Conservation (phyloP, 2,113 vertebrate genomes). For the Xenus cinereus region DNA sequence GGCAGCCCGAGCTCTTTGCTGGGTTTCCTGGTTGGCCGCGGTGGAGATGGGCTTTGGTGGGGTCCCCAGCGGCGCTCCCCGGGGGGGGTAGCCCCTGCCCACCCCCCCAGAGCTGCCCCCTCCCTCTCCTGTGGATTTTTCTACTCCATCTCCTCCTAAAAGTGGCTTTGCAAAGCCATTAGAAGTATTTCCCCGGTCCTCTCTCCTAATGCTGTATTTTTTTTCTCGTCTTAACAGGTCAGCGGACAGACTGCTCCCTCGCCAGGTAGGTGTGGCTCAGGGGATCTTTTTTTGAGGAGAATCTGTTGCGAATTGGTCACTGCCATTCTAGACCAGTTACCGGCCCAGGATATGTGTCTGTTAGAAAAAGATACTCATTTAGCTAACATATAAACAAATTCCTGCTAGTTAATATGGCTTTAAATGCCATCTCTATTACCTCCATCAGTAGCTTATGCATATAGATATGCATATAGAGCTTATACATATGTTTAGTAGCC, state of each 20-base stretch:
- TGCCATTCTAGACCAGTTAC: neutral
- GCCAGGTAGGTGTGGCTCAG: conserved; percentile 86
- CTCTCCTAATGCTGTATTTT: neutral
- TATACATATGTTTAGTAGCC: fast-evolving
- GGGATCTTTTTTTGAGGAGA: neutral
- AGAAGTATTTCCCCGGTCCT: neutral
- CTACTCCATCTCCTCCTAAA: neutral
- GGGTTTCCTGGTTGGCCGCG: neutral
- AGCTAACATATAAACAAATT: neutral
- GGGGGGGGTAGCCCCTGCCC: neutral
- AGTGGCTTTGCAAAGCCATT: neutral
- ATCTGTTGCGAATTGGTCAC: neutral
- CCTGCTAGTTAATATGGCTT: neutral
- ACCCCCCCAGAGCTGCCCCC: neutral
- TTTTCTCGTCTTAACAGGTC: conserved; percentile 79
- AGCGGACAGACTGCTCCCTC: conserved; percentile 91
- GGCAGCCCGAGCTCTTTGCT: neutral
- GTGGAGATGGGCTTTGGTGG: neutral
- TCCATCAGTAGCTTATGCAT: neutral
- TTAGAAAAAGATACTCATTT: fast-evolving
- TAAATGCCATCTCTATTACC: neutral
- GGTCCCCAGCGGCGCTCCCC: neutral
- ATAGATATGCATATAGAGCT: neutral
- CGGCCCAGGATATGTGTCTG: neutral
- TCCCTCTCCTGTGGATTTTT: neutral